These are phyloP conservation scores for Lycophotia porphyrea DNA, from an alignment of 2,888 invertebrate genomes.

Conservation along the genomic window DNA sequence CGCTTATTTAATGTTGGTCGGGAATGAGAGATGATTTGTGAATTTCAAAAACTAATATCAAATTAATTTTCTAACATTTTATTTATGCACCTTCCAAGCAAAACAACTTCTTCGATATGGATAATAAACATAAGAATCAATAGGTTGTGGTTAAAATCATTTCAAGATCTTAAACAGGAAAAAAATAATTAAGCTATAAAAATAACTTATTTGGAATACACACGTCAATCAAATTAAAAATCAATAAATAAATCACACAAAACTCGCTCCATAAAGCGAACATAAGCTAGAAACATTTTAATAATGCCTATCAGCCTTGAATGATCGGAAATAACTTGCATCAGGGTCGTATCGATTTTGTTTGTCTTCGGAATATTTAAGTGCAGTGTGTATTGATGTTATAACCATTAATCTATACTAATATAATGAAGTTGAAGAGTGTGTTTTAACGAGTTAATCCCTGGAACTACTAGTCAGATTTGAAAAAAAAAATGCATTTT, in stretches of 20 bases:
- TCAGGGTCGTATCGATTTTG: constrained; percentile 85
- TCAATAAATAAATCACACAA: constrained; percentile 32
- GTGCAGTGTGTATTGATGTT: constrained; percentile 65
- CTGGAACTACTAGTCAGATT: background rate
- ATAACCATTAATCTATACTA: constrained; percentile 40
- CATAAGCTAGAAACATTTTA: constrained; percentile 71
- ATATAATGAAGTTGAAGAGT: background rate
- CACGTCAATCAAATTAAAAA: background rate
- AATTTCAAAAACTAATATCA: background rate
- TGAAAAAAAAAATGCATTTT: background rate
- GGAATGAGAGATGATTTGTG: background rate
- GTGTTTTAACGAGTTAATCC: background rate
- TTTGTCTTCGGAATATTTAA: constrained; percentile 76
- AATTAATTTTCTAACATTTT: background rate
- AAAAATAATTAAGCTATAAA: background rate
- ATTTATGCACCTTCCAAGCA: background rate
- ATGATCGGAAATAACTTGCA: constrained; percentile 85
- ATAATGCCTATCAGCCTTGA: constrained; percentile 82
- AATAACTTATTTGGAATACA: background rate
- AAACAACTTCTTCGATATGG: background rate
- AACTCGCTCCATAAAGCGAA: constrained; percentile 45
- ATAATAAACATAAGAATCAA: background rate
- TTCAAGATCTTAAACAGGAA: background rate
- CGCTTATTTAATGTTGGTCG: background rate
- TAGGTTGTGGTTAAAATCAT: background rate